phyloP scores from a whole-genome alignment of 2,797 vertebrate genomes.

The Hyperoplus immaculatus region DNA sequence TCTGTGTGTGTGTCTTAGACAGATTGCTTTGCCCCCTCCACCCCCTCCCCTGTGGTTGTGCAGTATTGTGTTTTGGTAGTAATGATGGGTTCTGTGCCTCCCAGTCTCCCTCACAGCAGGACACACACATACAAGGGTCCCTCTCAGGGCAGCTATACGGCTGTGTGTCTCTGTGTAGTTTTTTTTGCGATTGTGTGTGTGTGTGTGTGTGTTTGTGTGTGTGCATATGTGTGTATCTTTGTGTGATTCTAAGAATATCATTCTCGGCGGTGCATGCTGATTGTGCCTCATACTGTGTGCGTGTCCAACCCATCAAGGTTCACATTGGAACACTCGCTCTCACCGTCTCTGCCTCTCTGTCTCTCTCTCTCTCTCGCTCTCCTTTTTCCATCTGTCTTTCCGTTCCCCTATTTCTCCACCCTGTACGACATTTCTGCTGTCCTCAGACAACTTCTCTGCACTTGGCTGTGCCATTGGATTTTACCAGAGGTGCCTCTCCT shows the following conservation, averaged over 20 bases:
- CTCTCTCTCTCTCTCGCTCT: constrained; percentile 37
- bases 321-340: constrained; percentile 75
- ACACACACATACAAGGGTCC: constrained; percentile 73
- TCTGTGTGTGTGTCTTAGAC: constrained; percentile 56
- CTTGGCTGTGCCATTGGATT: constrained; percentile 60
- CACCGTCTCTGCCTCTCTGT: constrained; percentile 27
- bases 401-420: constrained; percentile 59
- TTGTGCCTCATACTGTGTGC: constrained; percentile 77
- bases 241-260: constrained; percentile 73
- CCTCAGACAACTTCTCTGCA: constrained; percentile 55
- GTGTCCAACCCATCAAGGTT: constrained; percentile 83
- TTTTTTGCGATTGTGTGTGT: constrained; percentile 24
- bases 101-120: constrained; percentile 76
- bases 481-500: constrained; percentile 42
- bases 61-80: constrained; percentile 81
- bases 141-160: constrained; percentile 53
- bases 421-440: constrained; percentile 66
- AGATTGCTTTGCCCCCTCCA: constrained; percentile 72
- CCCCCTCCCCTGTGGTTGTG: constrained; percentile 68
- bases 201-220: constrained; percentile 36
- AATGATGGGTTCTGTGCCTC: constrained; percentile 79
- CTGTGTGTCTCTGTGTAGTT: constrained; percentile 29
- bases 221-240: constrained; percentile 30
- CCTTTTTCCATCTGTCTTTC: constrained; percentile 53
- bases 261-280: constrained; percentile 76